A percentile compares a stretch with the other conserved stretches of the same genome.
Conservation (phyloP, 2,888 invertebrate species). For the Epirrita christyi region DNA sequence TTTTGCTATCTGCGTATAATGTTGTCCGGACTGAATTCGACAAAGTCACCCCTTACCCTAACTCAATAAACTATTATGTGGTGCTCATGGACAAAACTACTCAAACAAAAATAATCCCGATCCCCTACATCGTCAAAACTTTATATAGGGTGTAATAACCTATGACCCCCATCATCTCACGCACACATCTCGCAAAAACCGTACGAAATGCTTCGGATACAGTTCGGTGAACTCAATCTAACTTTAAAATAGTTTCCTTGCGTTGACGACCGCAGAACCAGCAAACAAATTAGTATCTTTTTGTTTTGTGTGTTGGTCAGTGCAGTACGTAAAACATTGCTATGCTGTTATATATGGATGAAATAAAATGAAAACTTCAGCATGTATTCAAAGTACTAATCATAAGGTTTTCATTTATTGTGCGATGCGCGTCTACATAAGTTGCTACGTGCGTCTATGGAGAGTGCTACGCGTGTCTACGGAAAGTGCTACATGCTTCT, state of each 20-base stretch:
- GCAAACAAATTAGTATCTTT: conserved; percentile 40
- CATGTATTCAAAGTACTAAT: too few species aligned
- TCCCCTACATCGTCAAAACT: conserved; percentile 27
- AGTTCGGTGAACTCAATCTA: conserved; percentile 66
- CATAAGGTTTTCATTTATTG: too few species aligned
- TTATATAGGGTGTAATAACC: conserved; percentile 29
- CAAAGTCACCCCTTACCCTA: conserved; percentile 6
- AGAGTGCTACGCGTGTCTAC: background rate
- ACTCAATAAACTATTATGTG: conserved; percentile 7
- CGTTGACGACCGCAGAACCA: conserved; percentile 44
- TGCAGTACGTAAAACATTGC: background rate
- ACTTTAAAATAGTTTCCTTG: conserved; percentile 67
- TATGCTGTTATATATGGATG: background rate
- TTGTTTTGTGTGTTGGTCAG: background rate
- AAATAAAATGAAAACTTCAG: background rate
- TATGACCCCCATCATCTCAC: conserved; percentile 30
- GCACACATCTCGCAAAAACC: conserved; percentile 46
- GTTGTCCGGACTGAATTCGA: background rate
- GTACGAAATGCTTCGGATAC: conserved; percentile 49
- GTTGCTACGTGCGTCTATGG: background rate
- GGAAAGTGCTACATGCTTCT: background rate
- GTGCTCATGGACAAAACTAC: conserved; percentile 20
- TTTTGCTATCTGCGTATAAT: too few species aligned
- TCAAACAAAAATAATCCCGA: conserved; percentile 25
- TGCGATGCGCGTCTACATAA: too few species aligned